Base-by-base conservation (phyloP, 1,140 invertebrate species). In the Drusus annulatus region DNA sequence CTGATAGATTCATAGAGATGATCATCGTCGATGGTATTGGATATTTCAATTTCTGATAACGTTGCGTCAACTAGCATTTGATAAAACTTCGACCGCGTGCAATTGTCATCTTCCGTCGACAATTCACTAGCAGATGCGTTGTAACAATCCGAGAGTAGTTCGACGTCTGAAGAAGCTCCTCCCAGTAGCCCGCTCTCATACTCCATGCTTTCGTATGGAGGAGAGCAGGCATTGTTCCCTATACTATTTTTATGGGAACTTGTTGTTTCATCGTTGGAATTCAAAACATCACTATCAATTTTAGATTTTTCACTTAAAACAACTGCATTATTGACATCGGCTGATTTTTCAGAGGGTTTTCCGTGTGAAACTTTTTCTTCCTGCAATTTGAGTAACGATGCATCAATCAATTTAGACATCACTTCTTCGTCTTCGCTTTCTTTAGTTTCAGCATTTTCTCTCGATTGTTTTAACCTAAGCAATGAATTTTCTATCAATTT, bases 1-100 rank as follows among this genome's bases (percentile, higher is more conserved):
- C 93, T 91, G 28, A 96, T 95, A 19, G 94, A 92, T 85, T 96
- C 95, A 81, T 96, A 96, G 76, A 94, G 93, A 89, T 96, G 93
- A 83, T 93, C 92, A 76, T 92, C 91, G 83, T 92, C 91, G 10
- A 88, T 87, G 63, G 89, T 91, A 58, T 91, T 91, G 1, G 90
- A 87, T 17, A 92, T 91, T 87, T 93, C 93, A 23, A 93, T 91
- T 81, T 92, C 91, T 63, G 91, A 91, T 76, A 93, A 84, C 2
- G 92, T 92, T 19, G 92, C 91, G 84, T 93, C 93, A 5, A 93
- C 92, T 75, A 93, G 84, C 85, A 93, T 90, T 86, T 93, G 92
- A 85, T 93, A 93, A 86, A 93, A 93, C 85, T 91, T 95, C 84
- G 89, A 92, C 80, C 92, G 87, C 56, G 91, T 93, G 45, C 88